Base-by-base conservation (phyloP, 2,113 vertebrate species). In the Plotosus lineatus region DNA sequence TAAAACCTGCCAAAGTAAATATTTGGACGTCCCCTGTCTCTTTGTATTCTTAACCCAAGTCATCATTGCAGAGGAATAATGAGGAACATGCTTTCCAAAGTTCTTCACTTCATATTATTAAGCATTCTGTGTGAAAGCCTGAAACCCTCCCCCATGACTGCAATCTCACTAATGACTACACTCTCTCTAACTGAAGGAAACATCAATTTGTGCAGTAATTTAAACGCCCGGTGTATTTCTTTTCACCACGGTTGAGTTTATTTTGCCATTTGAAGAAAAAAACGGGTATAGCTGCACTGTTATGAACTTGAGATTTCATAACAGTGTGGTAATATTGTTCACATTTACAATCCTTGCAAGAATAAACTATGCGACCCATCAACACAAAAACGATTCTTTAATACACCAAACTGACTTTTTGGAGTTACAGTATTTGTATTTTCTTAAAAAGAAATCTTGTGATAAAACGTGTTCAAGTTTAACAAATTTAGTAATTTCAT, bases 191-290 rank as follows among this genome's bases (percentile, higher is more conserved):
- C 80, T 86, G 86, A 61, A 77, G 79, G 58, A 85, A 31, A 65
- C 42, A 48, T 63, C 5, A 1, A 53, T 50, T 89, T 82, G 68
- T 66, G 71, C 61, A 78, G 84, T 60, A 84, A 87, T 86, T 85
- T 88, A 88, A 89, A 90, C 91, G 88, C 90, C 85, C 89, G 86
- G 87, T 89, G 87, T 78, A 60, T 87, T 89, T 86, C 88, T 86
- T 38, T 36, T 78, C 82, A 78, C 50, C 82, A 86, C 86, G 85
- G 88, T 86, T 84, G 79, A 85, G 79, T 88, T 87, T 77, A 89
- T 88, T 86, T 90, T 69, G 77, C 6, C 9, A 75, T 80, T 89
- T 86, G 82, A 42, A 40, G 9, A 14, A 4, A 21, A 60, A 23
- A 50, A n/a, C 5, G 44, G 33, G 31, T 17, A 14, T 8, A 53